Base-by-base conservation (phyloP, 2,797 vertebrate species). In the Kryptolebias ocellatus region DNA sequence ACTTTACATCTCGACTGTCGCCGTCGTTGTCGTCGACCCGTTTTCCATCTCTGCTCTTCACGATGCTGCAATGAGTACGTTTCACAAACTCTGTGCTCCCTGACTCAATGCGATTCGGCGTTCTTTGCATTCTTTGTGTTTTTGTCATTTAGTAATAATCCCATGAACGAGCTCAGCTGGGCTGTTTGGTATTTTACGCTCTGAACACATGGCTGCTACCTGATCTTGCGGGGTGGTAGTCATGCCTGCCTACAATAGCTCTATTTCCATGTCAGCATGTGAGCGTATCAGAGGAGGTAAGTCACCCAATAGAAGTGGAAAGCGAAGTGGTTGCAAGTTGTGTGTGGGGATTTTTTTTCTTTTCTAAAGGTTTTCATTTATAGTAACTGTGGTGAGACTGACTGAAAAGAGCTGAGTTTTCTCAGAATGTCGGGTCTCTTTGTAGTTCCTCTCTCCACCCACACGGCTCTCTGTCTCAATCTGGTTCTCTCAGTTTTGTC, bases 341-440 rank as follows among this genome's bases (percentile, higher is more conserved):
- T 89, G 87, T 79, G 85, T 69, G 27, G 10, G 16, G 17, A 0
- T 12, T 83, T 56, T 67, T 67, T 71, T 66, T n/a, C n/a, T 24
- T 61, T 20, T 70, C 75, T 80, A 59, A 70, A 70, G 44, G 47
- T 62, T 73, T 20, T 80, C 72, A 44, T 89, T 85, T 88, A 72
- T 88, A 74, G 82, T 87, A 79, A 79, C 55, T 85, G 77, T 4
- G 79, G 80, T 81, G 49, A 82, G 34, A 81, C 49, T 62, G 60
- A 58, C 51, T 53, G 37, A 57, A 59, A 56, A 57, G 4, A 53
- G 4, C 5, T 4, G 24, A 28, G 44, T 74, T 90, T 39, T 88
- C 83, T 81, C 46, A 66, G 82, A 88, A 88, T 52, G 46, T 62
- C 29, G 56, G 37, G 20, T 75, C 15, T 81, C 60, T 68, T 12